Base-by-base conservation (phyloP, 2,113 vertebrate species). In the Nyctereutes procyonoides region DNA sequence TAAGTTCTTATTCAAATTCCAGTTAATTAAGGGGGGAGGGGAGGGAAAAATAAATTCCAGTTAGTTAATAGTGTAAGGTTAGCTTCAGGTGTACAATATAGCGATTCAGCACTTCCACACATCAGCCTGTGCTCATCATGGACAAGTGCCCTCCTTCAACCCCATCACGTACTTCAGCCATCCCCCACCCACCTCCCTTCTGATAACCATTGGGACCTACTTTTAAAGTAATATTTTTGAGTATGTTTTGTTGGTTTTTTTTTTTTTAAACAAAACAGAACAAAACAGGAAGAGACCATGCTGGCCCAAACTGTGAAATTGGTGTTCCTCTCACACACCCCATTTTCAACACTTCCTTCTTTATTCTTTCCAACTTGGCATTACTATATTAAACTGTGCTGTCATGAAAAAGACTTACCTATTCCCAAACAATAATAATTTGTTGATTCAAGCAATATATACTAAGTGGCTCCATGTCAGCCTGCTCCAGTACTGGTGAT, bases 361-460 rank as follows among this genome's bases (percentile, higher is more conserved):
- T 82, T 74, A 65, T 51, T 90, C 43, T 87, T 16, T 88, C 69
- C 69, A 77, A 76, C 6, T 76, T 93, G 38, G 60, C 30, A 67
- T 93, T 81, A 53, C 16, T 62, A 38, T 55, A 53, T 85, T 77
- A 77, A 83, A 93, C 71, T 87, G 93, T 83, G n/a, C 76, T 77
- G 9, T 84, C 65, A 95, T 38, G 11, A 80, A 81, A 95, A 85
- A 65, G 10, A 91, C 17, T 58, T 73, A 43, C 5, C 43, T 85
- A 14, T 85, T 93, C 69, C 88, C 55, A 79, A 73, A 79, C 51
- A 93, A 92, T 38, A 89, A 85, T 92, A 94, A 92, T 76, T 53
- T 76, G 94, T 92, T 32, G 73, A 86, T 76, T 76, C 76, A 88
- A 91, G 62, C 43, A 90, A 38, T 63, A 53, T 71, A 56, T 74